These are phyloP conservation scores for Halichoerus grypus DNA, from an alignment of 2,113 vertebrate genomes.

Conservation along the genomic window DNA sequence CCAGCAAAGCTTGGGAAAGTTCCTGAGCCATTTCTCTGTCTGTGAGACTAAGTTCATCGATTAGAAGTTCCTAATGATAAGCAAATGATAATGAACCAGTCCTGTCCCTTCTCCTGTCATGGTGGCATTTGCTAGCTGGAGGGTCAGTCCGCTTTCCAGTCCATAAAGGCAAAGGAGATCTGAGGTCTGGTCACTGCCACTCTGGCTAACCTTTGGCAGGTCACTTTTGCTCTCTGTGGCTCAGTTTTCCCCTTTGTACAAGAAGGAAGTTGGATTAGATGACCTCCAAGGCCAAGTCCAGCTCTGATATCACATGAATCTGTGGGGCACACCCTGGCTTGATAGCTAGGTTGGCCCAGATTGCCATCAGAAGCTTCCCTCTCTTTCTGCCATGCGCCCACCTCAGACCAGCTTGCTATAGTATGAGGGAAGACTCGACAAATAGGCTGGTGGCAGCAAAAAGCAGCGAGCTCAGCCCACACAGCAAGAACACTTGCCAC, in stretches of 20 bases:
- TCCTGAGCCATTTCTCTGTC: neutral
- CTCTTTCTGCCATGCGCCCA: neutral
- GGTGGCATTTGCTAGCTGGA: neutral
- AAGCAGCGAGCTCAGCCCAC: constrained; percentile 50
- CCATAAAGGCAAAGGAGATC: neutral
- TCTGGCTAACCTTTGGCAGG: neutral
- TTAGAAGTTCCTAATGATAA: constrained; percentile 18
- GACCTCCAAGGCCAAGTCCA: neutral
- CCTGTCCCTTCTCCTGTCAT: neutral
- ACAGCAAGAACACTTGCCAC: constrained; percentile 59
- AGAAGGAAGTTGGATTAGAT: constrained; percentile 27
- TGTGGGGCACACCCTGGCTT: neutral
- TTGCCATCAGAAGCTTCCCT: neutral
- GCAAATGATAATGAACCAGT: neutral
- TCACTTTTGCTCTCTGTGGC: neutral
- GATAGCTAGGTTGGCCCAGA: neutral
- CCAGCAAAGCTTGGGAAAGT: neutral
- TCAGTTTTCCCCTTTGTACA: neutral
- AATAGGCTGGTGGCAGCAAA: constrained; percentile 26
- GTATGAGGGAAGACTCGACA: constrained; percentile 27
- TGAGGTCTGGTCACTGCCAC: neutral
- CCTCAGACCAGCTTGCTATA: neutral
- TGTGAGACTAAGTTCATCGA: neutral
- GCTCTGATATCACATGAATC: neutral
- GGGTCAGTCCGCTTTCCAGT: neutral